Base-by-base conservation (phyloP, 1,140 invertebrate species). In the Aphelenchoides besseyi region DNA sequence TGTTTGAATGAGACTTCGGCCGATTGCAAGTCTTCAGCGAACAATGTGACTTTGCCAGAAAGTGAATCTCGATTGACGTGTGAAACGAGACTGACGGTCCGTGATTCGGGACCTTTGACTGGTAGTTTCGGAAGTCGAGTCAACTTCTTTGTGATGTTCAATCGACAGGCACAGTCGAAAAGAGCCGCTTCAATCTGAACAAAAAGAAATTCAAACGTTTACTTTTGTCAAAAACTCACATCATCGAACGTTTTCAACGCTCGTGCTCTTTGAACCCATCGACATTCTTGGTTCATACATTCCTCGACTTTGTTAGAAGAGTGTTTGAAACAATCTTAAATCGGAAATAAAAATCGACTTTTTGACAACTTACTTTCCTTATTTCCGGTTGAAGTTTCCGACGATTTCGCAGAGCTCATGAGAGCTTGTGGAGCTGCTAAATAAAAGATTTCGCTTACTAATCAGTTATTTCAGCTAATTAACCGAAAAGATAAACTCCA, bases 1-100 rank as follows among this genome's bases (percentile, higher is more conserved):
- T 66, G 63, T 53, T 66, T 66, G 32, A 66, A 36, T 0, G 63
- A 66, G 2, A 66, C 32, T 33, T 66, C 63, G 1, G 63, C 63
- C 12, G 12, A 23, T 66, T 59, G 55, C 12, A 59, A 23, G 55
- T 59, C 18, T 33, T 59, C 55, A 33, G 55, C 55, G 5, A 8
- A 59, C 2, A 66, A 32, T n/a, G 63, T 66, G 26, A 66, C 63
- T 32, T 37, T 33, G 36, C 26, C 48, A 29, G 63, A 66, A 53
- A 66, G 32, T 12, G 32, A 16, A 30, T 66, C 63, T 37, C 26
- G 63, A 66, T 66, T 66, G 1, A 37, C 63, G 12, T 32, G 32
- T n/a, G 63, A 33, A 26, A 66, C 63, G 16, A 66, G 63, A 32
- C 36, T 66, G 36, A 37, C 32, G 2, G 63, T 66, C 36, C 36